phyloP scores from a whole-genome alignment of 2,888 invertebrate genomes.

The Eumerus sabulonum region DNA sequence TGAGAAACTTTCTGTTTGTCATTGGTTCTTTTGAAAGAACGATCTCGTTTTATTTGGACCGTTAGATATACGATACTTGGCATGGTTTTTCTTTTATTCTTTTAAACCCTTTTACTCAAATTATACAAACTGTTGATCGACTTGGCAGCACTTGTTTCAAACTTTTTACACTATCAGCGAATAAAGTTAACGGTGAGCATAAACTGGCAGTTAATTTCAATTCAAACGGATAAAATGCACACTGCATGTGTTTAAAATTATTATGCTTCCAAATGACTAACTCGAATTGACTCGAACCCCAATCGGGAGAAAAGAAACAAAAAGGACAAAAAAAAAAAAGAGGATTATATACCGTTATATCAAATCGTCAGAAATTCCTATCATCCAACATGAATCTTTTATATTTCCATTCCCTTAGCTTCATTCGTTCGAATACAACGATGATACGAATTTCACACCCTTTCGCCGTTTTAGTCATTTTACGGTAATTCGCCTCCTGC shows the following conservation, averaged over 20 bases:
- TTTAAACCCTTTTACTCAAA: too few species aligned
- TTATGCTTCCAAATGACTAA: conserved; percentile 37
- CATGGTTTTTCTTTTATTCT: too few species aligned
- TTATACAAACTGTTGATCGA: too few species aligned
- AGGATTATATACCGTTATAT: conserved; percentile 17
- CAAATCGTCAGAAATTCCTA: conserved; percentile 32
- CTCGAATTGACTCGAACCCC: conserved; percentile 26
- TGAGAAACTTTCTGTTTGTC: too few species aligned
- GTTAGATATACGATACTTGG: too few species aligned
- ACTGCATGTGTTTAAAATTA: conserved; percentile 24
- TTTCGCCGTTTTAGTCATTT: conserved; percentile 25
- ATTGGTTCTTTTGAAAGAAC: too few species aligned
- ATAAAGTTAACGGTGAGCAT: conserved; percentile 13
- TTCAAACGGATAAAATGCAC: conserved; percentile 18
- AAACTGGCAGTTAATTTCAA: conserved; percentile 43
- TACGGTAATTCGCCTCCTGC: conserved; percentile 26
- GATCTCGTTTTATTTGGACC: too few species aligned
- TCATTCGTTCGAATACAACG: not conserved
- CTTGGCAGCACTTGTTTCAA: too few species aligned
- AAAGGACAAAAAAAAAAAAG: not conserved
- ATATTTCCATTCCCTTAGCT: not conserved
- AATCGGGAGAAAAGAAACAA: not conserved
- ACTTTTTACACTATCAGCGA: not conserved
- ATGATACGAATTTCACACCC: conserved; percentile 46
- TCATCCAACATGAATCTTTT: conserved; percentile 2